Percentiles rank a stretch among this genome's conserved stretches.
These are phyloP conservation scores for Aplidium turbinatum DNA, from an alignment of 23 tunicate species.

Conservation along the genomic window DNA sequence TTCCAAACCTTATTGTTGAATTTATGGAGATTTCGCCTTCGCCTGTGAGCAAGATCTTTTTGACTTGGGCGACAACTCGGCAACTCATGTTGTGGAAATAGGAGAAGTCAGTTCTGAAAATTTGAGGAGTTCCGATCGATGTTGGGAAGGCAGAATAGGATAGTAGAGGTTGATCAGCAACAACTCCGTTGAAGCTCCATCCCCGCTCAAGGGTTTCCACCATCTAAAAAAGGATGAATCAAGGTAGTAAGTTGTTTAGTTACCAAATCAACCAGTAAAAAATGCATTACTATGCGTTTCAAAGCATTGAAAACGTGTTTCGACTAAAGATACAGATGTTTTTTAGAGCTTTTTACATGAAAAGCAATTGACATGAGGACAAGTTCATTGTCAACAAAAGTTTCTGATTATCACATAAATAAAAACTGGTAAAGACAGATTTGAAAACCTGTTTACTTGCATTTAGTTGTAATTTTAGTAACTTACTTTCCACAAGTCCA, in stretches of 20 bases:
- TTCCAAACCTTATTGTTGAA: neutral
- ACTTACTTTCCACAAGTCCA: slow-evolving; percentile 45
- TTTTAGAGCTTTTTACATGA: neutral
- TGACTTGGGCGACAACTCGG: neutral
- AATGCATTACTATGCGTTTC: neutral
- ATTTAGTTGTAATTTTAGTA: neutral
- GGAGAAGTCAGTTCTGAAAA: slow-evolving; percentile 3
- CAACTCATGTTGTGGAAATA: slow-evolving; percentile 23
- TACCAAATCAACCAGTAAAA: no score
- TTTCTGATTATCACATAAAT: no score
- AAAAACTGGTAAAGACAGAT: no score
- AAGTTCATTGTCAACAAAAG: no score
- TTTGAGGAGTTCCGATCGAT: slow-evolving; percentile 43
- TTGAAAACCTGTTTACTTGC: no score
- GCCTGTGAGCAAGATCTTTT: slow-evolving; percentile 14
- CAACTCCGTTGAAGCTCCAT: slow-evolving; percentile 24
- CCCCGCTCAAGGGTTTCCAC: slow-evolving; percentile 41
- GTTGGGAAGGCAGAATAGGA: slow-evolving; percentile 38
- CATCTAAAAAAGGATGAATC: slow-evolving; percentile 7
- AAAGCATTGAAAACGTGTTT: neutral
- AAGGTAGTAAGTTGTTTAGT: no score
- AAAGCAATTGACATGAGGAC: neutral
- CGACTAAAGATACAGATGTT: neutral
- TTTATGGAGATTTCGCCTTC: slow-evolving; percentile 8
- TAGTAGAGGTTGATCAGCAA: slow-evolving; percentile 21